Evolutionary conservation across 2,888 invertebrate genomes (phyloP), one percentile per base, ranked within the genome.

Genomic region (Cerceris ruficornis): DNA sequence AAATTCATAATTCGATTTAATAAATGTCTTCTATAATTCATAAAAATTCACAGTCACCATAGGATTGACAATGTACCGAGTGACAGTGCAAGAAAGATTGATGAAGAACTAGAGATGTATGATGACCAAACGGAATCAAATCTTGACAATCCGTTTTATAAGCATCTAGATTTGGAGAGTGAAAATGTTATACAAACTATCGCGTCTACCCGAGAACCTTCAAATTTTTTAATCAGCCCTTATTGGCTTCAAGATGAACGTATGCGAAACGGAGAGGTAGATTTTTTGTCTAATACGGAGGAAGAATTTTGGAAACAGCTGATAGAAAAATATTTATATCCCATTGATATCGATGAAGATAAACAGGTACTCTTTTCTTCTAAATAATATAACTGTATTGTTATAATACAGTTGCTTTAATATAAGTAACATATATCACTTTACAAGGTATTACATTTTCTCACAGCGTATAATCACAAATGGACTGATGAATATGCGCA

Each of bases 281-380:
- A 95, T 52, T 95, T 94, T 86, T 92, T 98, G 54, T 92, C 94
- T 0, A 93, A 94, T 13, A 93, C 94, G 55, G 97, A 98, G 91
- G 94, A 94, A 62, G 92, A 93, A 17, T 98, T 98, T 92, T 98
- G 97, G 97, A 94, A 94, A 69, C 95, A 95, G 66, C 92, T 98
- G 66, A 95, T 98, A 67, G 94, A 94, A 59, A 95, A 95, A 88
- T 97, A 98, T 91, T 93, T 98, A 17, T 93, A 95, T 85, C 97
- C 97, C 0, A 93, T 97, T 64, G 95, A 95, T 80, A 94, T 95
- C 57, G 94, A 96, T 85, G 94, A 95, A 81, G 93, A 94, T 70
- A 94, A 95, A 88, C 93, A 95, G 90, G 94, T 94, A 92, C 77
- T 90, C 90, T 17, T 58, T 28, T n/a, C 55, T 15, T 39, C 14